These are phyloP conservation scores for Holacanthus passer DNA, from an alignment of 2,113 vertebrate genomes.

Conservation along the genomic window DNA sequence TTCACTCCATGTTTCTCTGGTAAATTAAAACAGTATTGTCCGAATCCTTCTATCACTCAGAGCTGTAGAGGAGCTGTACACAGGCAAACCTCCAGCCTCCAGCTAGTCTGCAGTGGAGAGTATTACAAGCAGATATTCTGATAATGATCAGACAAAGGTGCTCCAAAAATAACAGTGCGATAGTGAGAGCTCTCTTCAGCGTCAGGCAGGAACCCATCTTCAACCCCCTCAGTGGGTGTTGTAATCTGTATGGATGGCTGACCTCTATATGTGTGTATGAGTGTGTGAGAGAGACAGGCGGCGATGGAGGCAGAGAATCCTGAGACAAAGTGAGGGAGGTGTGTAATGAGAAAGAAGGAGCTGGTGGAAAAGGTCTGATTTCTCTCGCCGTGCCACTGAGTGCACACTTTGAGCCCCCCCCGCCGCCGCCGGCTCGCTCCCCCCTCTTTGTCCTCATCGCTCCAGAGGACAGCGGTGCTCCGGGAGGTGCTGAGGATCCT, in stretches of 20 bases:
- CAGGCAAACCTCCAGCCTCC: neutral
- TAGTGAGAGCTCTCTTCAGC: slow-evolving; percentile 28
- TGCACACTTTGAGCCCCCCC: slow-evolving; percentile 7
- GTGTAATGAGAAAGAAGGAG: slow-evolving; percentile 48
- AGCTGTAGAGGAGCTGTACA: neutral
- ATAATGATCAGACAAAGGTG: slow-evolving; percentile 21
- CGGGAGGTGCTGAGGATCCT: slow-evolving; percentile 43
- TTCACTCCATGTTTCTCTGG: neutral
- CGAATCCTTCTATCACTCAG: neutral
- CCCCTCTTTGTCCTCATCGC: slow-evolving; percentile 53
- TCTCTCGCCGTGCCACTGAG: slow-evolving; percentile 21
- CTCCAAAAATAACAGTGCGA: slow-evolving; percentile 38
- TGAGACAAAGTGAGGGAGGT: slow-evolving; percentile 42
- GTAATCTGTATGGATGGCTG: slow-evolving; percentile 59
- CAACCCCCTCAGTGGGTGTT: slow-evolving; percentile 29
- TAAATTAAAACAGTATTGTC: neutral
- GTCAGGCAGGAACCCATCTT: slow-evolving; percentile 33
- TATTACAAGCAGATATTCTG: neutral
- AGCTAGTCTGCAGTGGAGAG: neutral
- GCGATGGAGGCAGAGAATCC: slow-evolving; percentile 28
- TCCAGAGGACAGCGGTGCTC: slow-evolving; percentile 35
- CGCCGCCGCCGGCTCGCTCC: slow-evolving; percentile 24
- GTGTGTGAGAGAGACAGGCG: neutral
- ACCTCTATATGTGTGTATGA: slow-evolving; percentile 21
- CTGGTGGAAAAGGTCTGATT: slow-evolving; percentile 42